Base-by-base conservation (phyloP, 2,113 vertebrate species). In the Hippocampus comes region DNA sequence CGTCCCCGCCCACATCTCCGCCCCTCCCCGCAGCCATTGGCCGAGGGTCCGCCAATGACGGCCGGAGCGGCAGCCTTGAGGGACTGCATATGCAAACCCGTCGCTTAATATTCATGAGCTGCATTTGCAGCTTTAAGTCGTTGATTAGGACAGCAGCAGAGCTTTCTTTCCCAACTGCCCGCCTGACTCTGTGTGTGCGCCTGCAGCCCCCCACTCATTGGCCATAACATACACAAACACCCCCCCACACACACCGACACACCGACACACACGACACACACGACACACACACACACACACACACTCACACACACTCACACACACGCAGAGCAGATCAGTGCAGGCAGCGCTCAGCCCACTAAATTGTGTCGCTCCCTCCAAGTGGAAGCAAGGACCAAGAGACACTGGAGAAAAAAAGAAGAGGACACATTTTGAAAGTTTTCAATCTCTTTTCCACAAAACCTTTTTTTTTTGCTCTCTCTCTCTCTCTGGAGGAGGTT, bases 31-130 rank as follows among this genome's bases (percentile, higher is more conserved):
- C 80, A 83, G 74, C 91, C 91, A 98, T 96, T 97, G 96, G 96
- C 90, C 91, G 78, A 75, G 21, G 70, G 79, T 86, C 82, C 89
- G 93, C 95, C 96, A 97, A 97, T 96, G 92, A 84, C 87, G 75
- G 79, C 77, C 74, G 74, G 64, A 83, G 41, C 75, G 69, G 93
- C 34, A 94, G 84, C 94, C 92, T 87, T 48, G 92, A 83, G 96
- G 95, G 94, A 94, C 93, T 93, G 91, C 94, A 95, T 96, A 96
- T 97, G 95, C 93, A 66, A 96, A 95, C 94, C 87, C 77, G 76
- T 79, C 90, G 89, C 95, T 98, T 95, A 95, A 98, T 98, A 98
- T 97, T 98, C 93, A 98, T 98, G 94, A 98, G 96, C 94, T 84
- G 88, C 95, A 93, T 93, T 95, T 94, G 92, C 93, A 94, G 95